Percentiles rank a stretch among this genome's conserved stretches.
phyloP scores from a whole-genome alignment of 2,113 vertebrate species.

The Perca fluviatilis region DNA sequence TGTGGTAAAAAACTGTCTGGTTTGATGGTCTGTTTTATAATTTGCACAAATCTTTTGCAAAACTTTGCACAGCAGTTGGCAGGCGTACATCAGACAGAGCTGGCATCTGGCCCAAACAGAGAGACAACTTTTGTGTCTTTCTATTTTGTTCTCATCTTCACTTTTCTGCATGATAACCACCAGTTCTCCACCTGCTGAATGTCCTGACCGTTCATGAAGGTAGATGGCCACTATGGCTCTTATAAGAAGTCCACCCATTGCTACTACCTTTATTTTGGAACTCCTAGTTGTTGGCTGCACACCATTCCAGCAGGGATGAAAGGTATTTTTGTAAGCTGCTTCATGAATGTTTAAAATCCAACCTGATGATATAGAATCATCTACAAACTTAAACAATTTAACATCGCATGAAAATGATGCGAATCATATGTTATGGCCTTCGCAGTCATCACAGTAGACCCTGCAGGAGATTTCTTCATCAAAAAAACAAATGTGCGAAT shows the following conservation, averaged over 20 bases:
- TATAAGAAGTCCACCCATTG: background rate
- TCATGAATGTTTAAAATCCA: slow-evolving; percentile 15
- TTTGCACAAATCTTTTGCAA: slow-evolving; percentile 27
- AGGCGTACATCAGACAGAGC: background rate
- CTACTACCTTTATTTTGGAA: background rate
- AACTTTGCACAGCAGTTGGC: slow-evolving; percentile 11
- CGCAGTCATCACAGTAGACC: background rate
- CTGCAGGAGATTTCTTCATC: background rate
- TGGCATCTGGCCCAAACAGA: slow-evolving; percentile 5
- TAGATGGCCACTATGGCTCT: background rate
- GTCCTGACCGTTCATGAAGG: background rate
- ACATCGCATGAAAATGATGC: background rate
- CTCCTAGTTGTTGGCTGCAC: background rate
- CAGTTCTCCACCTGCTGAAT: background rate
- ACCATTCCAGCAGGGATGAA: slow-evolving; percentile 7
- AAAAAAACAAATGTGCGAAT: background rate
- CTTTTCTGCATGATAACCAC: background rate
- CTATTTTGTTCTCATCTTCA: background rate
- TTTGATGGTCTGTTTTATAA: slow-evolving; percentile 5
- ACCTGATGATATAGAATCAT: background rate
- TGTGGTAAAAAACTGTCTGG: background rate
- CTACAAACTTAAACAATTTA: background rate
- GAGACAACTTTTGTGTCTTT: slow-evolving; percentile 9
- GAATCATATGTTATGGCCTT: background rate
- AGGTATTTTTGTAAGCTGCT: background rate